A percentile compares a stretch with the other conserved stretches of the same genome.
phyloP scores from a whole-genome alignment of 2,888 invertebrate species.

The Tupiocoris notatus region DNA sequence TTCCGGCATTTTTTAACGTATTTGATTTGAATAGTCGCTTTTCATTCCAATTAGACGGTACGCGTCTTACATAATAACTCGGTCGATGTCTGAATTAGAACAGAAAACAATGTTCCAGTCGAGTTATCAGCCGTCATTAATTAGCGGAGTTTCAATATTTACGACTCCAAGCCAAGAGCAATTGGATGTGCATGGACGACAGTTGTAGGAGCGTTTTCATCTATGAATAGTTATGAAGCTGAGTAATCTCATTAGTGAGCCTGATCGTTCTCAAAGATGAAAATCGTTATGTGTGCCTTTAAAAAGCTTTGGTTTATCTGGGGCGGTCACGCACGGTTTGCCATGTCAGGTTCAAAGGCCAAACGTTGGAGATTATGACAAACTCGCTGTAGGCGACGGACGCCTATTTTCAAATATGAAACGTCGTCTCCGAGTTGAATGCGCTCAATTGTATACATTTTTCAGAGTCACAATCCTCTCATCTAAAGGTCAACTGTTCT shows the following conservation, averaged over 20 bases:
- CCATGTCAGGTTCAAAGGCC: background rate
- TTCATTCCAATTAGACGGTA: background rate
- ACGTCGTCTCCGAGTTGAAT: background rate
- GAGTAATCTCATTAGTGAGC: background rate
- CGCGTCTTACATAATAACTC: background rate
- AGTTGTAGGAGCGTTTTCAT: background rate
- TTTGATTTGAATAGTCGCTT: background rate
- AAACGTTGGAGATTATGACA: background rate
- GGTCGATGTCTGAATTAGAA: background rate
- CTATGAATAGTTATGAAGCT: background rate
- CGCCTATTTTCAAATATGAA: background rate
- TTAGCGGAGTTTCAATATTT: background rate
- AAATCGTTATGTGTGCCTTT: background rate
- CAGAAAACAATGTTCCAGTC: background rate
- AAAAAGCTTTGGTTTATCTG: background rate
- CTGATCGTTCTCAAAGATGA: background rate
- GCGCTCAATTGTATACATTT: background rate
- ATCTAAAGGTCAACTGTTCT: too few relatives aligned
- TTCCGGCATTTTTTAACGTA: background rate
- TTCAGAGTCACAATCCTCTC: background rate
- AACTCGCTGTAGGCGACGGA: background rate
- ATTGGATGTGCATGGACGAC: background rate
- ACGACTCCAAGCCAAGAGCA: background rate
- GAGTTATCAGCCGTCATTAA: background rate
- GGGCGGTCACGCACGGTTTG: background rate